A percentile compares a stretch with the other conserved stretches of the same genome.
These are phyloP conservation scores for Grammomys dolichurus DNA, from an alignment of 2,113 vertebrate genomes.

Conservation along the genomic window DNA sequence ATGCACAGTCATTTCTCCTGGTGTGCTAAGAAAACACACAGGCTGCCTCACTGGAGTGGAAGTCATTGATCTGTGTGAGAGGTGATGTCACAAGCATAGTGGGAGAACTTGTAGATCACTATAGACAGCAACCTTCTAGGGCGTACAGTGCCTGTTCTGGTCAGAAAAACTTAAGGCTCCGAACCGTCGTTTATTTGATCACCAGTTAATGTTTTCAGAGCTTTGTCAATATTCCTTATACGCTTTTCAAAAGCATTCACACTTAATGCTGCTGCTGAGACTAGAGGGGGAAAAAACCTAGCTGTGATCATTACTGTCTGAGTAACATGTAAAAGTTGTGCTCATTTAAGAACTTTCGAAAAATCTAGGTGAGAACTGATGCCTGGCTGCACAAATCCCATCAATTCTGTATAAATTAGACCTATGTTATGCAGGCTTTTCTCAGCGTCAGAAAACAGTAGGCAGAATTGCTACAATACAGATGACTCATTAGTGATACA, in stretches of 20 bases:
- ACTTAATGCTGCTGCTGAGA: neutral
- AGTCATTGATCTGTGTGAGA: neutral
- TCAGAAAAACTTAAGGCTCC: neutral
- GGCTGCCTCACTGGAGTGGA: neutral
- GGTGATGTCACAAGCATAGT: neutral
- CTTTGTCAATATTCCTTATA: neutral
- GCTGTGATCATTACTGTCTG: neutral
- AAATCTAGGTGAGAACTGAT: neutral
- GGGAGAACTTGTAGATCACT: neutral
- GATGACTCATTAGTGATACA: neutral
- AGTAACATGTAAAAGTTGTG: neutral
- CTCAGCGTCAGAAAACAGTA: neutral
- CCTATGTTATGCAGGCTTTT: neutral
- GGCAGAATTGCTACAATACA: neutral
- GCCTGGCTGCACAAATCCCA: neutral
- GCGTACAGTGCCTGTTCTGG: neutral
- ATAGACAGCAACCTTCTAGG: neutral
- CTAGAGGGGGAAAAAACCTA: neutral
- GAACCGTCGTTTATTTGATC: neutral
- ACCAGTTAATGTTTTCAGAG: neutral
- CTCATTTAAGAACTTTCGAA: neutral
- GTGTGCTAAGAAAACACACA: neutral
- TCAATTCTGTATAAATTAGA: constrained; percentile 7
- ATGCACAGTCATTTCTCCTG: neutral
- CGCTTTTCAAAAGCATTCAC: neutral